Evolutionary conservation across 2,113 vertebrate species (phyloP).

Genomic region (Hippopotamus amphibius): DNA sequence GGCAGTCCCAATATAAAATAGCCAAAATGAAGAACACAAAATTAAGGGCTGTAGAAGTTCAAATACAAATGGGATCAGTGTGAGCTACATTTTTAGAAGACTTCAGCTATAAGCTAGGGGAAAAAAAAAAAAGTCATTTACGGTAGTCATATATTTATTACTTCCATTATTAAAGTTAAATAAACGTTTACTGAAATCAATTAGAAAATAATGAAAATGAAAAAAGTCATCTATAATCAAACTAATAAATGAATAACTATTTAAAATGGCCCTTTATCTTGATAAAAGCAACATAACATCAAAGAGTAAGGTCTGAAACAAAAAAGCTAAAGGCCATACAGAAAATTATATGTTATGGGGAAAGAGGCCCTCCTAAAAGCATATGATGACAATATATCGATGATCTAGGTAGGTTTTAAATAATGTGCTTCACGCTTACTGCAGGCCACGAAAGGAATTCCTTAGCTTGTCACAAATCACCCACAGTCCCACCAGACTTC

Average conservation of each 20-base stretch:
- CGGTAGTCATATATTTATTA: not conserved
- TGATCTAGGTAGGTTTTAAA: conserved; percentile 82
- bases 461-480: conserved; percentile 81
- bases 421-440: conserved; percentile 72
- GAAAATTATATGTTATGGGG: conserved; percentile 51
- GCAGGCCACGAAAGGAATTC: conserved; percentile 78
- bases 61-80: not conserved
- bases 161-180: conserved; percentile 23
- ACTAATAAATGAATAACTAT: not conserved
- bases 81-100: not conserved
- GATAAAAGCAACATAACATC: not conserved
- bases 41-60: not conserved
- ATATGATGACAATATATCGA: conserved; percentile 76
- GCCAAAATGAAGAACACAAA: not conserved
- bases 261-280: not conserved
- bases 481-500: conserved; percentile 73
- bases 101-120: not conserved
- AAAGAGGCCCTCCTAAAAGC: conserved; percentile 74
- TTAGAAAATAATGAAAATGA: not conserved
- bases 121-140: not conserved
- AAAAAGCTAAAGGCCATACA: conserved; percentile 63
- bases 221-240: not conserved
- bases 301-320: conserved; percentile 60
- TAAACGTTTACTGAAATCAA: conserved; percentile 35
- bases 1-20: not conserved